A percentile compares a stretch with the other conserved stretches of the same genome.
phyloP scores from a whole-genome alignment of 2,113 vertebrate species.

The Calypte anna region DNA sequence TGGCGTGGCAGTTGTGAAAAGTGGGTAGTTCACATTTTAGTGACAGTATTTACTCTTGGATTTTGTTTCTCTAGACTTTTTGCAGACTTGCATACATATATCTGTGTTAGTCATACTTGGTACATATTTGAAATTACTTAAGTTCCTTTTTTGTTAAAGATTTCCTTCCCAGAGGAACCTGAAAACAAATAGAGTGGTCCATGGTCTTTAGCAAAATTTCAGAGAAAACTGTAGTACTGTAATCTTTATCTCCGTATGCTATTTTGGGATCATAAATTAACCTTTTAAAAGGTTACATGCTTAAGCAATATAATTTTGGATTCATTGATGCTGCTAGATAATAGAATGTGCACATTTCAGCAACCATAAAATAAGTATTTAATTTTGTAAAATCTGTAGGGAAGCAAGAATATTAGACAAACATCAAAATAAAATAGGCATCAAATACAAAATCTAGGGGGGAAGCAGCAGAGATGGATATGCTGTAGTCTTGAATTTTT shows the following conservation, averaged over 20 bases:
- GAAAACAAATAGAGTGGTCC: neutral
- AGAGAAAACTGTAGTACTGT: neutral
- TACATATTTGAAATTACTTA: neutral
- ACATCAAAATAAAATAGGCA: neutral
- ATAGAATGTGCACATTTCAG: neutral
- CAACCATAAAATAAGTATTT: neutral
- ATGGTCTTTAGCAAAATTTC: neutral
- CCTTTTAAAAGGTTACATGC: neutral
- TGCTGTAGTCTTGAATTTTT: neutral
- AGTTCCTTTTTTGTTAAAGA: neutral
- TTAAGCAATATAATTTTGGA: neutral
- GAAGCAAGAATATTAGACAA: neutral
- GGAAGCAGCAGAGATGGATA: neutral
- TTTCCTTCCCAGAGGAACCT: neutral
- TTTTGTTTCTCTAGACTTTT: neutral
- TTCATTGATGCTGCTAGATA: neutral
- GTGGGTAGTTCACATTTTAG: neutral
- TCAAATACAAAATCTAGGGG: neutral
- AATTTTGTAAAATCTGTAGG: neutral
- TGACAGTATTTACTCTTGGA: neutral
- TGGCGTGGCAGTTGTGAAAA: neutral
- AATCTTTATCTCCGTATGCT: neutral
- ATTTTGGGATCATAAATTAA: neutral
- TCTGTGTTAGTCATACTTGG: neutral
- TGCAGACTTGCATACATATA: neutral